Evolutionary conservation across 2,888 invertebrate genomes (phyloP).

Genomic region (Dilophus febrilis): DNA sequence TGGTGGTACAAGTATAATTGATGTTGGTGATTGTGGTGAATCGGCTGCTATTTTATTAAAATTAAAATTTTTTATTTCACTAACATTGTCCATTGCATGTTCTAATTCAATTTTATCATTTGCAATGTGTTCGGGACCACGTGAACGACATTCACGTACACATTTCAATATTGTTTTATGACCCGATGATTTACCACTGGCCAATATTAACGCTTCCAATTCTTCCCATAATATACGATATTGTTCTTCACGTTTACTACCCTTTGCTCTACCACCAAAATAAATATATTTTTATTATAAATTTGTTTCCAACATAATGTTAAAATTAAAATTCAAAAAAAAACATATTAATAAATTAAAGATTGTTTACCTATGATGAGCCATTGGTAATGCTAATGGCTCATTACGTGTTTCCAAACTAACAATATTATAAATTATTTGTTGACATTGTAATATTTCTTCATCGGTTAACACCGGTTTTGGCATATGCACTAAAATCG

Average conservation of each 20-base stretch:
- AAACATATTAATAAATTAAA: too few relatives aligned
- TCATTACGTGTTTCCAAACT: constrained; percentile 72
- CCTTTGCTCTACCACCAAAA: constrained; percentile 17
- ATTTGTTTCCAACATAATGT: too few relatives aligned
- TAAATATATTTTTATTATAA: too few relatives aligned
- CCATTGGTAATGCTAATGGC: constrained; percentile 52
- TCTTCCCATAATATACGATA: constrained; percentile 84
- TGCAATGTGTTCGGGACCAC: constrained; percentile 33
- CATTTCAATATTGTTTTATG: constrained; percentile 66
- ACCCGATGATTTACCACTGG: constrained; percentile 57
- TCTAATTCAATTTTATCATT: constrained; percentile 41
- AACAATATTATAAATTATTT: constrained; percentile 64
- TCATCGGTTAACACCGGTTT: constrained; percentile 73
- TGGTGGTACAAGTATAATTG: too few relatives aligned
- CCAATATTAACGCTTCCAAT: constrained; percentile 64
- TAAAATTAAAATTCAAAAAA: too few relatives aligned
- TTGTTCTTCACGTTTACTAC: constrained; percentile 64
- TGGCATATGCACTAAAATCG: constrained; percentile 58
- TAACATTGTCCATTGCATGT: constrained; percentile 35
- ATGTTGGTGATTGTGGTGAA: constrained; percentile 70
- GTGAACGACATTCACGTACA: constrained; percentile 52
- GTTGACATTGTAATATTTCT: constrained; percentile 72
- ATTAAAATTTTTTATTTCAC: constrained; percentile 20
- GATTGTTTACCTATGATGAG: constrained; percentile 38
- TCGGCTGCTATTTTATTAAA: constrained; percentile 64